Conservation (phyloP, 2,113 vertebrate species). For the Mirounga angustirostris region DNA sequence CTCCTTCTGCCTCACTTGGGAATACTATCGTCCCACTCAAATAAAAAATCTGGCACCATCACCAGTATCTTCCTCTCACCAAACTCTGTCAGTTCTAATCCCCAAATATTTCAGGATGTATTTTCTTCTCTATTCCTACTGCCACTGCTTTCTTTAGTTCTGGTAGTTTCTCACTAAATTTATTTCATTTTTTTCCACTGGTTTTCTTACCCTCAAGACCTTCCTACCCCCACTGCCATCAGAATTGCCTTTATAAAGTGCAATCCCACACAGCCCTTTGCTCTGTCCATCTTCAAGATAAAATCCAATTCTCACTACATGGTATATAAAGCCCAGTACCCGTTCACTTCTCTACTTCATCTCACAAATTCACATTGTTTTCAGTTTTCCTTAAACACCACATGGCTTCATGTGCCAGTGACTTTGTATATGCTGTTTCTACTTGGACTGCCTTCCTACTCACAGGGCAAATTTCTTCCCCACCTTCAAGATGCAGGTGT, state of each 20-base stretch:
- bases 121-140: neutral
- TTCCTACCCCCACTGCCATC: neutral
- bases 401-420: neutral
- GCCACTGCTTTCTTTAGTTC: neutral
- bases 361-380: neutral
- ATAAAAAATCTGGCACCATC: neutral
- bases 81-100: neutral
- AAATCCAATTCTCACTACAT: neutral
- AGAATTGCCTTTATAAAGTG: neutral
- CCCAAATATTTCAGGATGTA: neutral
- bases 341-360: neutral
- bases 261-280: neutral
- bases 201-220: constrained; percentile 23
- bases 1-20: neutral
- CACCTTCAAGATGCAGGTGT: neutral
- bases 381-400: neutral
- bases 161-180: neutral
- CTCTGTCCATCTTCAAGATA: neutral
- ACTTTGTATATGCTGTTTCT: neutral
- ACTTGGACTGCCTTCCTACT: neutral
- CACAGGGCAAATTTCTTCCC: constrained; percentile 1
- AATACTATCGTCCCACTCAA: neutral
- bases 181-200: neutral
- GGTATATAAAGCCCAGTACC: neutral
- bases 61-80: neutral